These are phyloP conservation scores for Branchellion lobata DNA, from an alignment of 2,888 invertebrate species.

Conservation along the genomic window DNA sequence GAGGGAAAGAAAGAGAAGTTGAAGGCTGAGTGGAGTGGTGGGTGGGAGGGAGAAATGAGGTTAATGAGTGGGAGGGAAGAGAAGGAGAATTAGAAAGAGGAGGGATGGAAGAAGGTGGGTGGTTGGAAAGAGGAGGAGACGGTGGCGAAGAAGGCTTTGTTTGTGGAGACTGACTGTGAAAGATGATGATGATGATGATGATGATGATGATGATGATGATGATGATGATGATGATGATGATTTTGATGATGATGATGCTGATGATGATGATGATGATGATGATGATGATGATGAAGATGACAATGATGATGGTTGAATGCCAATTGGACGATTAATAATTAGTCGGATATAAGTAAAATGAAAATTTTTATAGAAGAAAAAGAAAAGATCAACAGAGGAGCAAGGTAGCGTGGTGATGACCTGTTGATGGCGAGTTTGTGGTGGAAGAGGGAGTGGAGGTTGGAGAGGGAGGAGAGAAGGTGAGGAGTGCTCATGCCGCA, in stretches of 20 bases:
- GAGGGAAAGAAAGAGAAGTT: neutral
- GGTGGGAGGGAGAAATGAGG: neutral
- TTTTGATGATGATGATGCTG: no score
- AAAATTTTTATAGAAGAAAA: neutral
- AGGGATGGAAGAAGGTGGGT: neutral
- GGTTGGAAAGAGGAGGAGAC: no score
- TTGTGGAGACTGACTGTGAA: no score
- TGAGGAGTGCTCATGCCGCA: constrained; percentile 74
- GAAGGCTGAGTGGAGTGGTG: neutral
- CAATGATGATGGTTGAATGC: no score
- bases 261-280: no score
- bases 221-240: no score
- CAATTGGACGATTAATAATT: no score
- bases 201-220: no score
- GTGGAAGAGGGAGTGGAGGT: constrained; percentile 70
- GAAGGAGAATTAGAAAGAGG: neutral
- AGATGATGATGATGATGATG: no score
- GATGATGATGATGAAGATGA: no score
- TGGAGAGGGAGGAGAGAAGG: constrained; percentile 75
- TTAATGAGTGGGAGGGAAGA: neutral
- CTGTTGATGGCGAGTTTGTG: constrained; percentile 57
- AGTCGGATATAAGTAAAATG: no score
- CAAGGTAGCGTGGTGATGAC: constrained; percentile 57
- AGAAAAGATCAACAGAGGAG: neutral
- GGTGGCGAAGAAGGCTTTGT: no score